Evolutionary conservation across 23 tunicate genomes (phyloP).

Genomic region (Diplosoma virens): DNA sequence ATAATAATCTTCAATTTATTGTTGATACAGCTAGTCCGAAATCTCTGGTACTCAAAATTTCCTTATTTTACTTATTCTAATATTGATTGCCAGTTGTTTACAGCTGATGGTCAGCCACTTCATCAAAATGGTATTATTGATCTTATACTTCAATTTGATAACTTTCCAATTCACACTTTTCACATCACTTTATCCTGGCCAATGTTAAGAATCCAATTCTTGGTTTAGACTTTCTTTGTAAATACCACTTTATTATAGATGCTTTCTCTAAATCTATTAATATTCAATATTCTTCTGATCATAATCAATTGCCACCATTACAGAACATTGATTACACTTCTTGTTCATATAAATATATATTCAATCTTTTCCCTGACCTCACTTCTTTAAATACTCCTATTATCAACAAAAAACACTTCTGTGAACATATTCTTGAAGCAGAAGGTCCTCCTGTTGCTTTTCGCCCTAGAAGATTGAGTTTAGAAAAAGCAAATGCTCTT

Average conservation of each 20-base stretch:
- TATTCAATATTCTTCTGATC: not conserved
- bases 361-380: conserved; percentile 3
- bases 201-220: not conserved
- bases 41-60: not conserved
- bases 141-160: not conserved
- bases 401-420: not conserved
- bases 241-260: conserved; percentile 3
- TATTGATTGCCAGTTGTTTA: not conserved
- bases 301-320: not conserved
- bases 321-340: not conserved
- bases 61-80: not conserved
- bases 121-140: not conserved
- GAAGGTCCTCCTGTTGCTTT: conserved; percentile 4
- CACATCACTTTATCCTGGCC: not conserved
- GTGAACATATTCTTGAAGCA: conserved; percentile 14
- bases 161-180: not conserved
- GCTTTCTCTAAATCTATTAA: not conserved
- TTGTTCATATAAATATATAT: not conserved
- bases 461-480: conserved; percentile 1
- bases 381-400: not conserved
- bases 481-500: not conserved
- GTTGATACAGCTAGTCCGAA: conserved; percentile 13
- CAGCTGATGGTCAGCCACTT: conserved; percentile 4
- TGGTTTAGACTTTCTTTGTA: conserved; percentile 9
- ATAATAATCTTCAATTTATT: not conserved